These are phyloP conservation scores for Strigamia transsilvanica DNA, from an alignment of 2,888 invertebrate species.

Conservation along the genomic window DNA sequence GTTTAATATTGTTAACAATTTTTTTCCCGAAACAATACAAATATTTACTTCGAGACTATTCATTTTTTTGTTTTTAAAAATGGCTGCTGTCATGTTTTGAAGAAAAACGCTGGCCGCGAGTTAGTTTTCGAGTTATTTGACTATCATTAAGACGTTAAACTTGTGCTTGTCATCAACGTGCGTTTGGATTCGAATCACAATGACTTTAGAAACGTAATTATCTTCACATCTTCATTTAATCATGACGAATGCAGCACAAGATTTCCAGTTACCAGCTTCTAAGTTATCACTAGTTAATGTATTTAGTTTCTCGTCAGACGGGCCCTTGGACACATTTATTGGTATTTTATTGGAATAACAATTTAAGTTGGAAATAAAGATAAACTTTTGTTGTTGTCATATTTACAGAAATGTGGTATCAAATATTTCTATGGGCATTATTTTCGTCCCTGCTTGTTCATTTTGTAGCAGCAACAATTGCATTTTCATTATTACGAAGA, in stretches of 20 bases:
- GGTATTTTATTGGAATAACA: conserved; percentile 59
- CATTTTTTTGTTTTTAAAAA: neutral
- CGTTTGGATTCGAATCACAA: neutral
- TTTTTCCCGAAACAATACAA: too few relatives aligned
- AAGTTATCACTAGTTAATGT: conserved; percentile 71
- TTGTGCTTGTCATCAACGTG: neutral
- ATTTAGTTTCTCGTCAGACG: conserved; percentile 73
- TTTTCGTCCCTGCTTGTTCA: conserved; percentile 94
- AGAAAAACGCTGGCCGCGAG: neutral
- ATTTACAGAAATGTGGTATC: conserved; percentile 95
- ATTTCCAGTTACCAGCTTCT: conserved; percentile 44
- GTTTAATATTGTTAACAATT: too few relatives aligned
- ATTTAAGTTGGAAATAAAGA: neutral
- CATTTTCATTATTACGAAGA: conserved; percentile 89
- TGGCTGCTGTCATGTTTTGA: neutral
- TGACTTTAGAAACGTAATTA: neutral
- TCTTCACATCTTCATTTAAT: neutral
- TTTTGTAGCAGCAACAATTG: conserved; percentile 84
- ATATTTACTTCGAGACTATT: neutral
- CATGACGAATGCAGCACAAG: conserved; percentile 30
- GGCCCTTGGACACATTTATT: conserved; percentile 65
- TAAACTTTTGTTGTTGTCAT: conserved; percentile 25
- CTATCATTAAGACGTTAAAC: neutral
- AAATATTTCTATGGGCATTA: conserved; percentile 93
- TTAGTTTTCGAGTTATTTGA: neutral